phyloP scores from a whole-genome alignment of 2,797 vertebrate species.

The Enteromius argenteus region DNA sequence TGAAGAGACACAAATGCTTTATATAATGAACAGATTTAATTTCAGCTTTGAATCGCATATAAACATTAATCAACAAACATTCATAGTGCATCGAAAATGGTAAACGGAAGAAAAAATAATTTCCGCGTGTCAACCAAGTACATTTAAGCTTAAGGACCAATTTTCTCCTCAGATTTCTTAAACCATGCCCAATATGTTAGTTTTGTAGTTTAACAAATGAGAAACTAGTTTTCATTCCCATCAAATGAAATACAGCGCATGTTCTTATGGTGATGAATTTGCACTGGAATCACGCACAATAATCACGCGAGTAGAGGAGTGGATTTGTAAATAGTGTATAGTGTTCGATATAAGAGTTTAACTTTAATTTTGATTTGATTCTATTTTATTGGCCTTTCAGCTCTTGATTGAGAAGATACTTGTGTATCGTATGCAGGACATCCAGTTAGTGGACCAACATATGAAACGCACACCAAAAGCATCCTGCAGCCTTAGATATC shows the following conservation, averaged over 20 bases:
- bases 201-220: neutral
- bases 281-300: slow-evolving; percentile 70
- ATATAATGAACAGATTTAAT: no score
- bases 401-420: slow-evolving; percentile 49
- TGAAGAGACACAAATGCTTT: no score
- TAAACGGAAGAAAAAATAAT: no score
- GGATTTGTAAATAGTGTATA: slow-evolving; percentile 40
- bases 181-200: neutral
- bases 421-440: slow-evolving; percentile 32
- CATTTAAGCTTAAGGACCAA: neutral
- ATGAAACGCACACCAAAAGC: slow-evolving; percentile 7
- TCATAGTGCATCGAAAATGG: no score
- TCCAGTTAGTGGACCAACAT: slow-evolving; percentile 46
- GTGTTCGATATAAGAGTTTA: slow-evolving; percentile 23
- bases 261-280: slow-evolving; percentile 27
- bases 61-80: no score
- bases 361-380: slow-evolving; percentile 53
- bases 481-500: neutral
- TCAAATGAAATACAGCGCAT: neutral
- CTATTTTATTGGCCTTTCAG: slow-evolving; percentile 25
- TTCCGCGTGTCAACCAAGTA: no score
- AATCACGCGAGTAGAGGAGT: slow-evolving; percentile 11
- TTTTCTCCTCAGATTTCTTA: neutral
- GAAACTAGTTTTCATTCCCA: neutral
- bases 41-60: no score